These are phyloP conservation scores for Allygus modestus DNA, from an alignment of 2,888 invertebrate genomes.

Conservation along the genomic window DNA sequence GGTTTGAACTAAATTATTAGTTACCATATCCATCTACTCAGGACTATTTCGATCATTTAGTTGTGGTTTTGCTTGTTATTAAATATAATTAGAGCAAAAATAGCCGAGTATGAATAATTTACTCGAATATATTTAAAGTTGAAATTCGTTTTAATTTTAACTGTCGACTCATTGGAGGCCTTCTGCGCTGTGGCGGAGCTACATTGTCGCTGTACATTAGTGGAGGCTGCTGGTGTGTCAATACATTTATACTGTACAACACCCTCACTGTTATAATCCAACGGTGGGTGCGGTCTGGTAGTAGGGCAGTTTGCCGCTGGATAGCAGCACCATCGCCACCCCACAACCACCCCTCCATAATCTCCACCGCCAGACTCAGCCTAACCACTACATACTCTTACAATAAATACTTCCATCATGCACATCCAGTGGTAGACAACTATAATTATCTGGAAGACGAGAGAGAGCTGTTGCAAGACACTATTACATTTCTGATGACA, in stretches of 20 bases:
- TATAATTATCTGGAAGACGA: neutral
- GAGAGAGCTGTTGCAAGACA: neutral
- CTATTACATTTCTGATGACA: neutral
- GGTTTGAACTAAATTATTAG: too few species aligned
- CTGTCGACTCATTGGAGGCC: too few species aligned
- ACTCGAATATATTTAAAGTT: too few species aligned
- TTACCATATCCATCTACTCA: too few species aligned
- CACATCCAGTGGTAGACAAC: neutral
- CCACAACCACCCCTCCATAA: neutral
- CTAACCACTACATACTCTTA: neutral
- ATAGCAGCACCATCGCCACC: slow-evolving; percentile 15
- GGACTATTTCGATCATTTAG: too few species aligned
- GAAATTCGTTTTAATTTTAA: too few species aligned
- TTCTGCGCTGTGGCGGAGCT: neutral
- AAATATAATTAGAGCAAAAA: too few species aligned
- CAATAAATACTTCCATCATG: slow-evolving; percentile 8
- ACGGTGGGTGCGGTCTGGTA: slow-evolving; percentile 21
- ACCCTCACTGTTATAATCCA: neutral
- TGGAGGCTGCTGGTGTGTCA: slow-evolving; percentile 15
- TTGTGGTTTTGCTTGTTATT: too few species aligned
- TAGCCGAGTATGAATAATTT: too few species aligned
- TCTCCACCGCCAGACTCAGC: neutral
- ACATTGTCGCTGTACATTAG: neutral
- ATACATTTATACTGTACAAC: slow-evolving; percentile 28
- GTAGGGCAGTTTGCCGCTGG: neutral